Evolutionary conservation across 2,797 vertebrate genomes (phyloP).

Genomic region (Macroramphosus scolopax): DNA sequence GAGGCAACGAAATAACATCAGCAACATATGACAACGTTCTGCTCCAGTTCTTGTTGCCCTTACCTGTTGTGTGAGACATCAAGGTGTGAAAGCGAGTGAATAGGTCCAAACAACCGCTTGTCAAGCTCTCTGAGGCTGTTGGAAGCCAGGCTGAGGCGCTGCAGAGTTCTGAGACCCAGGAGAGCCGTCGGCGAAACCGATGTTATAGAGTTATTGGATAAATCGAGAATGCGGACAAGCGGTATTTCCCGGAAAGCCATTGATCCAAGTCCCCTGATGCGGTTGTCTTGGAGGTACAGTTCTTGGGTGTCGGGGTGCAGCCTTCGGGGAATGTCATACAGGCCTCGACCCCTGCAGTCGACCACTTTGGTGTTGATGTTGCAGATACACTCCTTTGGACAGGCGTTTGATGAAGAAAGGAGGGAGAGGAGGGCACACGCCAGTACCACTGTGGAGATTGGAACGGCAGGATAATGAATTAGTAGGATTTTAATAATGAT

Average conservation of each 20-base stretch:
- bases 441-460: slow-evolving; percentile 72
- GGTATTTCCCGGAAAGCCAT: slow-evolving; percentile 85
- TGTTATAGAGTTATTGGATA: slow-evolving; percentile 93
- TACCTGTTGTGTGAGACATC: slow-evolving; percentile 90
- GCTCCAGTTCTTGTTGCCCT: neutral
- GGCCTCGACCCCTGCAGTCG: slow-evolving; percentile 86
- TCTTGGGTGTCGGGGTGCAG: slow-evolving; percentile 86
- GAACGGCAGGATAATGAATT: too few relatives aligned
- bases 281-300: slow-evolving; percentile 90
- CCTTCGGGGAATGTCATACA: slow-evolving; percentile 84
- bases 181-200: slow-evolving; percentile 83
- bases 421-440: slow-evolving; percentile 68
- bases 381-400: slow-evolving; percentile 88
- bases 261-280: slow-evolving; percentile 83
- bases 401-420: slow-evolving; percentile 67
- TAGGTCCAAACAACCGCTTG: slow-evolving; percentile 83
- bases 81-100: slow-evolving; percentile 85
- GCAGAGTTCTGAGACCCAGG: slow-evolving; percentile 82
- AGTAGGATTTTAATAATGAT: too few relatives aligned
- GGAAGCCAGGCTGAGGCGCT: slow-evolving; percentile 86
- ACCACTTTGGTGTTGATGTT: slow-evolving; percentile 81
- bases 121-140: slow-evolving; percentile 89
- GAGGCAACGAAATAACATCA: neutral
- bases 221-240: slow-evolving; percentile 83
- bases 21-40: neutral